Evolutionary conservation across 2,113 vertebrate genomes (phyloP).

Genomic region (Pomatostomus ruficeps): DNA sequence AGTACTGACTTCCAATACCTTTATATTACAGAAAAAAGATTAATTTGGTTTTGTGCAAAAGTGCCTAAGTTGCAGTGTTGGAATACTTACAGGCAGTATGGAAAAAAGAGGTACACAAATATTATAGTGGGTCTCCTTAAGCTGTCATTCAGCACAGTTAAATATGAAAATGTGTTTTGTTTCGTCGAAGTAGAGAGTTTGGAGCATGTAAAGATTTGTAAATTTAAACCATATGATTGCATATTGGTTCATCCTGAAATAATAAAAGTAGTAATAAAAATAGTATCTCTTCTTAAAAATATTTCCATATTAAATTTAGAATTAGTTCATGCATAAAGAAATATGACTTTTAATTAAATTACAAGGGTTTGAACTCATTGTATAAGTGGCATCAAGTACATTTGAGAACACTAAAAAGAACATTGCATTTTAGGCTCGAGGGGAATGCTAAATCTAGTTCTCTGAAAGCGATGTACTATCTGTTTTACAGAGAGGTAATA

Average conservation of each 20-base stretch:
- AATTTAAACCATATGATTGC: slow-evolving; percentile 25
- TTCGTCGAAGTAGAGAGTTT: neutral
- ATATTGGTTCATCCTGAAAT: slow-evolving; percentile 12
- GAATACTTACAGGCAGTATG: neutral
- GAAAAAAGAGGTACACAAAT: neutral
- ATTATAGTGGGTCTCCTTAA: neutral
- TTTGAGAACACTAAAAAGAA: neutral
- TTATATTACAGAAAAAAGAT: neutral
- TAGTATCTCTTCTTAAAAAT: neutral
- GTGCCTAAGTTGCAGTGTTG: neutral
- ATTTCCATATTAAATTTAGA: slow-evolving; percentile 1
- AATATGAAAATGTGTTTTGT: neutral
- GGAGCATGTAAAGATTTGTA: neutral
- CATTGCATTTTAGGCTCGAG: slow-evolving; percentile 3
- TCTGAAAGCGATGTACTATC: neutral
- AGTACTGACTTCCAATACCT: neutral
- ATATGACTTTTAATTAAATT: neutral
- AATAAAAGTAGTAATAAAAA: slow-evolving; percentile 20
- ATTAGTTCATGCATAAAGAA: neutral
- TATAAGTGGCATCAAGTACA: neutral
- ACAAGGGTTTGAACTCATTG: neutral
- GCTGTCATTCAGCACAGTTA: neutral
- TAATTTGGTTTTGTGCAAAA: neutral
- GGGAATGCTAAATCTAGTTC: neutral
- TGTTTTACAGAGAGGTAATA: neutral